Evolutionary conservation across 2,888 invertebrate species (phyloP).

Genomic region (Mimas tiliae): DNA sequence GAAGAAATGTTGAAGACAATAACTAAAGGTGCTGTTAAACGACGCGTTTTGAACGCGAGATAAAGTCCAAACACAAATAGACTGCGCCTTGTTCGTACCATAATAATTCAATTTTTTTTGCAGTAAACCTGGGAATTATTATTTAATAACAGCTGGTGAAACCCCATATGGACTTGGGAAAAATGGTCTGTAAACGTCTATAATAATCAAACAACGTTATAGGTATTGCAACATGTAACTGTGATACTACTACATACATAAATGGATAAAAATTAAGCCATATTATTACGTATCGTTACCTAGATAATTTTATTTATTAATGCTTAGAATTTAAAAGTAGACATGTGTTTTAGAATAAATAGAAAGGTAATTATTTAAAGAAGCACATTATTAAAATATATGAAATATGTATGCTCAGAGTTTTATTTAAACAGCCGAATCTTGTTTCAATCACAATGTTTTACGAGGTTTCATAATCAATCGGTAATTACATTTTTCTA

Average conservation of each 20-base stretch:
- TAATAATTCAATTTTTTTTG: too few relatives aligned
- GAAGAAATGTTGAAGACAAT: too few relatives aligned
- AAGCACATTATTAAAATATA: not conserved
- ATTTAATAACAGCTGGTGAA: constrained; percentile 55
- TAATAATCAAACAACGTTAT: not conserved
- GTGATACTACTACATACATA: constrained; percentile 4
- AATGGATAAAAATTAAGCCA: too few relatives aligned
- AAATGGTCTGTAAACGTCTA: constrained; percentile 54
- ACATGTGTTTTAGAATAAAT: too few relatives aligned
- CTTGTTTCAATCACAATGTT: not conserved
- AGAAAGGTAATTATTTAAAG: too few relatives aligned
- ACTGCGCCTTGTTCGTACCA: too few relatives aligned
- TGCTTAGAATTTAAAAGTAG: too few relatives aligned
- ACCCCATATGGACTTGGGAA: constrained; percentile 66
- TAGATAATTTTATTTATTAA: too few relatives aligned
- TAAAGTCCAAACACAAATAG: too few relatives aligned
- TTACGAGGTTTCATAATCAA: constrained; percentile 21
- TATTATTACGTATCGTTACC: too few relatives aligned
- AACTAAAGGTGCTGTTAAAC: too few relatives aligned
- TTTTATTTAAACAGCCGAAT: constrained; percentile 9
- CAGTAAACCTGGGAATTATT: constrained; percentile 69
- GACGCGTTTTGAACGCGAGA: too few relatives aligned
- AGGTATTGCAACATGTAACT: not conserved
- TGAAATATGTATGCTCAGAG: not conserved
- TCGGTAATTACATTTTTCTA: constrained; percentile 19